phyloP scores from a whole-genome alignment of 2,113 vertebrate species.

The Lepisosteus osseus region DNA sequence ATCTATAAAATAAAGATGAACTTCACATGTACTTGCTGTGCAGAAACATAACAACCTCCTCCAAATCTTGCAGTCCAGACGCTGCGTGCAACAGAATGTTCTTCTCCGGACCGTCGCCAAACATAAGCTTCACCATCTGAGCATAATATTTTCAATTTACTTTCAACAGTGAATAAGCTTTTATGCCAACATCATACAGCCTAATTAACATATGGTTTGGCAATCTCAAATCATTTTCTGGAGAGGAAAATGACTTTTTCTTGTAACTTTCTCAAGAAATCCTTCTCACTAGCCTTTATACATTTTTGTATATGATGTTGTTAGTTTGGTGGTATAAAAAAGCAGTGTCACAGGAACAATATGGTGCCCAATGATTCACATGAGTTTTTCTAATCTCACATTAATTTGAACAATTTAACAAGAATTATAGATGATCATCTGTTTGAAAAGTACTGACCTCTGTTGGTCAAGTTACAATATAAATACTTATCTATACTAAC shows the following conservation, averaged over 20 bases:
- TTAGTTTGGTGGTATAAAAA: too few species aligned
- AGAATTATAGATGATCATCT: too few species aligned
- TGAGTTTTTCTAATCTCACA: too few species aligned
- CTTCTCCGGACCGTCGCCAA: slow-evolving; percentile 18
- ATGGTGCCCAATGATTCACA: too few species aligned
- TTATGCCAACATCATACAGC: slow-evolving; percentile 20
- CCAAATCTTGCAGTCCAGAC: background rate
- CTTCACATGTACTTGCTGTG: slow-evolving; percentile 9
- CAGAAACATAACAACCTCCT: slow-evolving; percentile 20
- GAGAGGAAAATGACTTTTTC: background rate
- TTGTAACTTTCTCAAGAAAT: too few species aligned
- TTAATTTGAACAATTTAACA: too few species aligned
- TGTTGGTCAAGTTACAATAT: too few species aligned
- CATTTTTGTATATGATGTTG: too few species aligned
- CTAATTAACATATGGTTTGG: slow-evolving; percentile 26
- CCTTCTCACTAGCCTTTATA: too few species aligned
- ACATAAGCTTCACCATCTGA: slow-evolving; percentile 28
- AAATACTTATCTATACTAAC: too few species aligned
- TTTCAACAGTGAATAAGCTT: slow-evolving; percentile 13
- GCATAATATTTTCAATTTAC: slow-evolving; percentile 13
- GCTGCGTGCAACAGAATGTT: slow-evolving; percentile 20
- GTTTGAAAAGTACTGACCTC: too few species aligned
- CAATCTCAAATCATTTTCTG: slow-evolving; percentile 16
- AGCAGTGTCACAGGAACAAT: too few species aligned
- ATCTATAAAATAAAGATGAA: background rate